Evolutionary conservation across 2,113 vertebrate species (phyloP), one percentile per base, ranked within the genome.

Genomic region (Amphilophus citrinellus): DNA sequence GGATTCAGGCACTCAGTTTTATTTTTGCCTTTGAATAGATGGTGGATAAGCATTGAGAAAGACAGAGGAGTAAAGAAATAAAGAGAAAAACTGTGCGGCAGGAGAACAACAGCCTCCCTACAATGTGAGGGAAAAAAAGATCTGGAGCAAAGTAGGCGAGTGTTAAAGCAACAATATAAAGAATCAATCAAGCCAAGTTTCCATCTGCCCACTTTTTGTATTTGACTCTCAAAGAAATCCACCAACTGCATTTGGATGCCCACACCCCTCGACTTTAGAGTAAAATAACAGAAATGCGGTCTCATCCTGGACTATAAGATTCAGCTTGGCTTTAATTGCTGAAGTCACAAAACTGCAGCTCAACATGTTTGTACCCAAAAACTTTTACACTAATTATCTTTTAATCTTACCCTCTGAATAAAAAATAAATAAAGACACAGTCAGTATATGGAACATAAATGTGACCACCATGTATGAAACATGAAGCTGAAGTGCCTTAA

Each of bases 1-100:
- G 90, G 90, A 93, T 78, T 44, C 63, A 6, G 75, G 63, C 85
- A 79, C 60, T n/a, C 8, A 0, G 58, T 76, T 88, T 59, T 76
- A 65, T 84, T 73, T 79, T 50, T 24, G 42, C 53, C 63, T 78
- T 66, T 87, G 86, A 88, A 78, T 76, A 77, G 80, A 77, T 20
- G 71, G 58, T 13, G 57, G 42, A 68, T 27, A 77, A 77, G 79
- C 57, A 85, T 47, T 3, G 6, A 80, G 62, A 20, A 6, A 77
- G 77, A 84, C 18, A 82, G 57, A 20, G 18, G n/a, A 61, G 56
- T 32, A 58, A 53, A 83, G 62, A 47, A 24, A 81, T 20, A 20
- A 37, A 57, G 77, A 42, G 37, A 42, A 37, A 80, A 39, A 30
- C 15, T 17, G 66, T 0, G 60, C 60, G 61, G 65, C 59, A n/a